Conservation (phyloP, 2,888 invertebrate genomes). For the Leucophora obtusa region DNA sequence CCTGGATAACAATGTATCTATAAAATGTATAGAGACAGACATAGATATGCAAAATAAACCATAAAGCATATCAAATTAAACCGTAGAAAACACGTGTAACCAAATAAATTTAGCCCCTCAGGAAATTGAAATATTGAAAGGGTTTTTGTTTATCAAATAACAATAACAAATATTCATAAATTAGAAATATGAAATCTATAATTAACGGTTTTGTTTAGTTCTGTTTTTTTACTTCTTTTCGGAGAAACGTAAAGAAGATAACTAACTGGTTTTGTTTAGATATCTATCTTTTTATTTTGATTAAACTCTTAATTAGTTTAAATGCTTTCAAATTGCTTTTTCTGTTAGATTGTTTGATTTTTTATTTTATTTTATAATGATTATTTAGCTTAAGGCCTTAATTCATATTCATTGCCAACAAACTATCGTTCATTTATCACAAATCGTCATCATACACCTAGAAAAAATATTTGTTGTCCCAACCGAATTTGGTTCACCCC, state of each 20-base stretch:
- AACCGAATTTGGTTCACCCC: no score
- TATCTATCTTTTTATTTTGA: not conserved
- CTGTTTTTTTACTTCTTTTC: not conserved
- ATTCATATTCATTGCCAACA: no score
- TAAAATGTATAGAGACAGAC: not conserved
- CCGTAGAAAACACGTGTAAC: constrained; percentile 30
- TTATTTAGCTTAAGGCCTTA: constrained; percentile 40
- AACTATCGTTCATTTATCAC: no score
- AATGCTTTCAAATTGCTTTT: constrained; percentile 37
- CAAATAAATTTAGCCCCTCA: constrained; percentile 17
- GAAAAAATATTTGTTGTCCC: no score
- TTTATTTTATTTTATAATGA: constrained; percentile 8
- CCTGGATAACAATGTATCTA: constrained; percentile 50
- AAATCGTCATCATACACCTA: no score
- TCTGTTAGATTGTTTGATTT: not conserved
- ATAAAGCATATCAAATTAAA: constrained; percentile 25
- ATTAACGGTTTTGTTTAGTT: constrained; percentile 16
- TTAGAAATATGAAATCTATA: constrained; percentile 13
- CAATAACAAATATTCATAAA: not conserved
- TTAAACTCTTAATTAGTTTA: constrained; percentile 34
- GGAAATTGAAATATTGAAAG: constrained; percentile 17
- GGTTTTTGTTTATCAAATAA: constrained; percentile 1
- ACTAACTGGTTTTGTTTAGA: not conserved
- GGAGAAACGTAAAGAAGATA: not conserved
- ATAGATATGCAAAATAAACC: constrained; percentile 32